Conservation (phyloP, 2,888 invertebrate genomes). For the Perdita meconis region DNA sequence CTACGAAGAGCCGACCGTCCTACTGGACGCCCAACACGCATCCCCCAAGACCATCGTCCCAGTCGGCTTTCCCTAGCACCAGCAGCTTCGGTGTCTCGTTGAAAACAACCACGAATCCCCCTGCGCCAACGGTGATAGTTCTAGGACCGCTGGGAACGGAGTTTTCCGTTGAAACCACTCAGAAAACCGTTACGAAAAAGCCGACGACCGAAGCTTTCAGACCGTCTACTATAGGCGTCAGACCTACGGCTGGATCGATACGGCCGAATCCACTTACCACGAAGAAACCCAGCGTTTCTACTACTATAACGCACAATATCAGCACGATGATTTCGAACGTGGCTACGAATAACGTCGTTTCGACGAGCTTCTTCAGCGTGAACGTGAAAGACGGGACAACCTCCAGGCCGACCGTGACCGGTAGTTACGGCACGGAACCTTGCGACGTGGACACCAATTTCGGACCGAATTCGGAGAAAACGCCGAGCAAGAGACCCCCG, state of each 20-base stretch:
- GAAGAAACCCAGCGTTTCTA: slow-evolving; percentile 76
- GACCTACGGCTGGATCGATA: slow-evolving; percentile 37
- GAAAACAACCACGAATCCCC: slow-evolving; percentile 83
- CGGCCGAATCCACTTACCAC: slow-evolving; percentile 70
- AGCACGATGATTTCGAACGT: slow-evolving; percentile 80
- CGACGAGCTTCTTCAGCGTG: slow-evolving; percentile 81
- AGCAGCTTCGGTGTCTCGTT: slow-evolving; percentile 71
- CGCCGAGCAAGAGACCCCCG: slow-evolving; percentile 71
- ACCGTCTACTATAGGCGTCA: slow-evolving; percentile 26
- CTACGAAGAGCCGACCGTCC: slow-evolving; percentile 60
- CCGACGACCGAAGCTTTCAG: slow-evolving; percentile 31
- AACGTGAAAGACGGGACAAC: slow-evolving; percentile 79
- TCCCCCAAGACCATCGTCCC: slow-evolving; percentile 70
- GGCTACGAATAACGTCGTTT: slow-evolving; percentile 77
- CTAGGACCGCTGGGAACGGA: slow-evolving; percentile 84
- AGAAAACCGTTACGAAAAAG: slow-evolving; percentile 74
- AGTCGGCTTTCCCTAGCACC: slow-evolving; percentile 73
- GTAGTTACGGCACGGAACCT: slow-evolving; percentile 53
- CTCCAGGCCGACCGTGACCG: slow-evolving; percentile 58
- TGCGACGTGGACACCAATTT: slow-evolving; percentile 1
- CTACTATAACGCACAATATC: slow-evolving; percentile 82
- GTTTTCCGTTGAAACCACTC: slow-evolving; percentile 78
- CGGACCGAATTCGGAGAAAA: slow-evolving; percentile 21
- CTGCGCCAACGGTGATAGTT: slow-evolving; percentile 87
- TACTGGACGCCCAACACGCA: slow-evolving; percentile 55